Conservation (phyloP, 2,113 vertebrate genomes). For the Heterochromis multidens region DNA sequence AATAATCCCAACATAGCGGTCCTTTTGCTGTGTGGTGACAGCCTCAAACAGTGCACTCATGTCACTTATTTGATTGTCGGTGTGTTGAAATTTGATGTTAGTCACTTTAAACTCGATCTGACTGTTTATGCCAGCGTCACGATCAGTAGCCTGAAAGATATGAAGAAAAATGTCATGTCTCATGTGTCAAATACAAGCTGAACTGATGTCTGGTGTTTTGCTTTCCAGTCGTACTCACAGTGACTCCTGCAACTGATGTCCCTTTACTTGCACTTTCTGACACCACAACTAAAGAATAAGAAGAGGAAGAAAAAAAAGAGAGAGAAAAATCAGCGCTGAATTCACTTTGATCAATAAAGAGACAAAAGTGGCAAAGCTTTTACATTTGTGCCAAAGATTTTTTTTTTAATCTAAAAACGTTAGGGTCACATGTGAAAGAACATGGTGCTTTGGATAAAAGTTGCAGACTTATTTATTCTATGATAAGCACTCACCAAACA, state of each 20-base stretch:
- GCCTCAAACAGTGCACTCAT: constrained; percentile 68
- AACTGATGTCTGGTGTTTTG: not conserved
- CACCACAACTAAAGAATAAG: constrained; percentile 63
- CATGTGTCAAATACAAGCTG: not conserved
- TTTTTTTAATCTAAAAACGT: no score
- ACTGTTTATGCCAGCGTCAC: constrained; percentile 73
- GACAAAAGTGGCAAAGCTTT: no score
- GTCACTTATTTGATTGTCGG: not conserved
- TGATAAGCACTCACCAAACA: constrained; percentile 78
- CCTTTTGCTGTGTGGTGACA: constrained; percentile 34
- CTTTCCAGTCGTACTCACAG: constrained; percentile 60
- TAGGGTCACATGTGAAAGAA: not conserved
- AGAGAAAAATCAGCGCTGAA: not conserved
- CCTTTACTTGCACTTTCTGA: constrained; percentile 64
- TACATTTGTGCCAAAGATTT: no score
- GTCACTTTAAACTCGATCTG: constrained; percentile 76
- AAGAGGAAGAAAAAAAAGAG: no score
- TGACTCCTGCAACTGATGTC: constrained; percentile 67
- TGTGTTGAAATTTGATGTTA: constrained; percentile 65
- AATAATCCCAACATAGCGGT: constrained; percentile 56
- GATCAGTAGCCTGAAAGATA: constrained; percentile 80
- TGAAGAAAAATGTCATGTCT: not conserved
- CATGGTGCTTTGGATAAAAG: not conserved
- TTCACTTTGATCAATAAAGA: not conserved
- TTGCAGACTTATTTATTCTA: not conserved